phyloP scores from a whole-genome alignment of 2,888 invertebrate species.

The Hecatera dysodea region DNA sequence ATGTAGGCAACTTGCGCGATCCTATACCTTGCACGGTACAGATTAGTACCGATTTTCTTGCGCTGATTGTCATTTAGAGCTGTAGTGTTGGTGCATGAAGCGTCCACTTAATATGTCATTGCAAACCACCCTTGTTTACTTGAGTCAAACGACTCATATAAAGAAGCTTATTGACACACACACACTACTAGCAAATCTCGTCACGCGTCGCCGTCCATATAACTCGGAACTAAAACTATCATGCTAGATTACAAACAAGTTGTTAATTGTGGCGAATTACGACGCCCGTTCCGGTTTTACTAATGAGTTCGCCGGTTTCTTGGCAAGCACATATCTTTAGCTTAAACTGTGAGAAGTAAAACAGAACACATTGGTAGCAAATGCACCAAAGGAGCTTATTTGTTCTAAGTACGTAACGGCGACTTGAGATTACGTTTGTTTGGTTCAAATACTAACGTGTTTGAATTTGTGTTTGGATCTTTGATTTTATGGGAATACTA shows the following conservation, averaged over 20 bases:
- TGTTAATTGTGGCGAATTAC: slow-evolving; percentile 70
- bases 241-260: slow-evolving; percentile 65
- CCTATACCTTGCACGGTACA: no score
- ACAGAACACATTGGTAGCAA: slow-evolving; percentile 69
- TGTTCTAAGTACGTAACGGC: slow-evolving; percentile 49
- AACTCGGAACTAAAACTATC: slow-evolving; percentile 59
- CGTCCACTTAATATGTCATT: no score
- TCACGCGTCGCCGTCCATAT: slow-evolving; percentile 33
- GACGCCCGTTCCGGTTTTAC: slow-evolving; percentile 71
- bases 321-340: slow-evolving; percentile 82
- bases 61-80: no score
- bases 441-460: slow-evolving; percentile 25
- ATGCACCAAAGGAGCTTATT: slow-evolving; percentile 62
- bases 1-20: no score
- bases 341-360: slow-evolving; percentile 75
- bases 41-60: no score
- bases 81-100: no score
- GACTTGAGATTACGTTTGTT: slow-evolving; percentile 41
- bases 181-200: slow-evolving; percentile 18
- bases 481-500: background rate
- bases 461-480: slow-evolving; percentile 13
- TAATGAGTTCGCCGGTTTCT: slow-evolving; percentile 83
- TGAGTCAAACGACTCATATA: background rate
- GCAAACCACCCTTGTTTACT: background rate
- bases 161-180: slow-evolving; percentile 10